phyloP scores from a whole-genome alignment of 2,888 invertebrate genomes.

The Chrysolina haemoptera region DNA sequence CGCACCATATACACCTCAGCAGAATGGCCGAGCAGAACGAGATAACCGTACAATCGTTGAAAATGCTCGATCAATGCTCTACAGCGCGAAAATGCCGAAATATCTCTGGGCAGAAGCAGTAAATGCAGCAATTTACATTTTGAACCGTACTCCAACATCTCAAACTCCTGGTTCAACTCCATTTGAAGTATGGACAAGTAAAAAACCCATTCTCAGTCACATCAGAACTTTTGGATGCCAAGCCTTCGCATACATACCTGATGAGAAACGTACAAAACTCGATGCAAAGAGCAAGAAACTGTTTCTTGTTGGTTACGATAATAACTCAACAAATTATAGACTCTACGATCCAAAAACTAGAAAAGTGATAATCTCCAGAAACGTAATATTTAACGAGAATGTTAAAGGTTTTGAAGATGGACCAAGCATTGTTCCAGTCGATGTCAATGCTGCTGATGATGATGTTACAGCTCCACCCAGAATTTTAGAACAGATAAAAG shows the following conservation, averaged over 20 bases:
- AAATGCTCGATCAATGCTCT: conserved; percentile 60
- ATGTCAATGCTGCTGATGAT: not conserved
- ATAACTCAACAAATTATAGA: conserved; percentile 28
- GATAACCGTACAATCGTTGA: conserved; percentile 53
- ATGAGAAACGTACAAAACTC: conserved; percentile 17
- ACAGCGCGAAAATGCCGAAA: conserved; percentile 54
- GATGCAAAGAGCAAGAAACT: conserved; percentile 29
- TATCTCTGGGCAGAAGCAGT: conserved; percentile 64
- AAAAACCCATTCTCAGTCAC: conserved; percentile 25
- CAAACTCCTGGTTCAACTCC: conserved; percentile 34
- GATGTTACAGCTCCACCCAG: not conserved
- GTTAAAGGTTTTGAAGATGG: not conserved
- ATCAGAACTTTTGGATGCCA: conserved; percentile 31
- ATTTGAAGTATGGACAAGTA: conserved; percentile 31
- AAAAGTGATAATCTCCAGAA: conserved; percentile 29
- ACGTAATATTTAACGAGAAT: conserved; percentile 26
- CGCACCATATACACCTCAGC: conserved; percentile 54
- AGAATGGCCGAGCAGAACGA: conserved; percentile 58
- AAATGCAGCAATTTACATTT: conserved; percentile 54
- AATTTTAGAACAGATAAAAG: not conserved
- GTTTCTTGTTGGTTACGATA: conserved; percentile 35
- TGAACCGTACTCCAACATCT: conserved; percentile 32
- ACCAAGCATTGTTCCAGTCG: not conserved
- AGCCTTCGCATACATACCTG: conserved; percentile 30
- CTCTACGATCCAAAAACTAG: conserved; percentile 17